Evolutionary conservation across 2,888 invertebrate species (phyloP), one percentile per base, ranked within the genome.

Genomic region (Harpalus rufipes): DNA sequence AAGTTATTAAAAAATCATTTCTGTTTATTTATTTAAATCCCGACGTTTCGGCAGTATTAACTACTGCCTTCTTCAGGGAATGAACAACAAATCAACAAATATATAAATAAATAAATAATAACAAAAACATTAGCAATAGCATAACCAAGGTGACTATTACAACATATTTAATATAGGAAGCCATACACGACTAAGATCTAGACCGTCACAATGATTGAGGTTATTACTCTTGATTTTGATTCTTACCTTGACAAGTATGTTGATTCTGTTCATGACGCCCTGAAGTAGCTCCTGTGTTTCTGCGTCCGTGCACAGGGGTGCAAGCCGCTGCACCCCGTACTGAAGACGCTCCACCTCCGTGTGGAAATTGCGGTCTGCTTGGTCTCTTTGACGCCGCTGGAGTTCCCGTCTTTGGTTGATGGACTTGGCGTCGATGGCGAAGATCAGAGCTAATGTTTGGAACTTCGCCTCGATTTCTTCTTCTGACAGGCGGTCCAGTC

Each of bases 391-490:
- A 80, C 93, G 90, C 86, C 92, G 91, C 88, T 93, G 93, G 25
- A 93, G 90, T 85, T 93, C 92, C 81, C 92, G 90, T 78, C 94
- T 89, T 87, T 92, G 91, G 84, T 91, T 91, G 76, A 94, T 90
- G 1, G 94, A 94, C 72, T 92, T 89, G 58, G 92, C 91, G 88
- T 94, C 94, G 74, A 93, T 93, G 86, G 92, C 92, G 89, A 94
- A 93, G 7, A 93, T 93, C 87, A 94, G 88, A 1, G 93, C 91
- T 80, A 94, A 89, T 76, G 92, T 91, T 8, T 91, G 91, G 89
- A 93, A 94, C 88, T 93, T 93, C 87, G 91, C 92, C 92, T 94
- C 91, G 32, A 91, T 86, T 86, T 91, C 91, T 83, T 91, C 91
- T 85, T 91, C 91, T 82, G 86, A 90, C 79, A 89, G 86, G 51